phyloP scores from a whole-genome alignment of 2,888 invertebrate genomes.

The Diaperis boleti region DNA sequence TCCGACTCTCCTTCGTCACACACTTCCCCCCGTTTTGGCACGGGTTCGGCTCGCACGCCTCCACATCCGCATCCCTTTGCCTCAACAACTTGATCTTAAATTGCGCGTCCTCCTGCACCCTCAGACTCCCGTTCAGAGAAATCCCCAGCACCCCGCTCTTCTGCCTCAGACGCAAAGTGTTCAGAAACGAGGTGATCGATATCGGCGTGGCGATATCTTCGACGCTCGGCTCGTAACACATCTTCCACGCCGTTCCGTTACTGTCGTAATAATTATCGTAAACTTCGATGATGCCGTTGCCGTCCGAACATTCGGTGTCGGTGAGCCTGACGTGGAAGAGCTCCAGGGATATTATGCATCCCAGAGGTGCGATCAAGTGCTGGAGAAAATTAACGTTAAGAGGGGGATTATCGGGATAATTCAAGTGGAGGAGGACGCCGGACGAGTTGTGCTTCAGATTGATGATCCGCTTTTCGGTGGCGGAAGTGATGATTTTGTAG shows the following conservation, averaged over 20 bases:
- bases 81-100: constrained; percentile 75
- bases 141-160: constrained; percentile 66
- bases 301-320: constrained; percentile 60
- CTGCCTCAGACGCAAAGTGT: constrained; percentile 74
- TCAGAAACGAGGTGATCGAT: constrained; percentile 77
- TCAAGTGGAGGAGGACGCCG: constrained; percentile 70
- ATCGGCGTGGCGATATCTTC: constrained; percentile 65
- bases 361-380: constrained; percentile 71
- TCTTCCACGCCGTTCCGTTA: constrained; percentile 78
- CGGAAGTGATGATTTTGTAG: constrained; percentile 67
- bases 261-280: constrained; percentile 78
- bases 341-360: constrained; percentile 68
- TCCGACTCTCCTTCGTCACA: constrained; percentile 70
- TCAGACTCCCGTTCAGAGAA: constrained; percentile 73
- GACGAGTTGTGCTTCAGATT: constrained; percentile 65
- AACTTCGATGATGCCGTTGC: constrained; percentile 60
- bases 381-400: constrained; percentile 69
- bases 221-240: constrained; percentile 68
- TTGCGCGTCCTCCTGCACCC: constrained; percentile 74
- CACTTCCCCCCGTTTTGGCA: constrained; percentile 80
- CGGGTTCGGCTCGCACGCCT: constrained; percentile 80
- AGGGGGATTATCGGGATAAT: constrained; percentile 71
- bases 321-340: constrained; percentile 67
- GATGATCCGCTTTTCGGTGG: constrained; percentile 66
- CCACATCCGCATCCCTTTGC: constrained; percentile 71